Conservation (phyloP, 2,113 vertebrate genomes). For the Epinephelus fuscoguttatus region DNA sequence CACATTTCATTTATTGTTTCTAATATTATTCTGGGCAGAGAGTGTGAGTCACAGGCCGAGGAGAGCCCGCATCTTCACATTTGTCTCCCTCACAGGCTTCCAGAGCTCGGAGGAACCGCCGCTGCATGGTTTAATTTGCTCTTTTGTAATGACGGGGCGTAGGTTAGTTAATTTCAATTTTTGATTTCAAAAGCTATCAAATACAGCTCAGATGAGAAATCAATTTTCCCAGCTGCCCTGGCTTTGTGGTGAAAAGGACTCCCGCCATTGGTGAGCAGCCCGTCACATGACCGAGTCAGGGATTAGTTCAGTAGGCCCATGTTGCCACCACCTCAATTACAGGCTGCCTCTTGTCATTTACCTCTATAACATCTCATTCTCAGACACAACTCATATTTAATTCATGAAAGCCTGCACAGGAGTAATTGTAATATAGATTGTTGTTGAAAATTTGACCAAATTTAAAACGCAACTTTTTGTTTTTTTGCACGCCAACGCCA, state of each 20-base stretch:
- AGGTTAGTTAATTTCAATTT: conserved; percentile 99
- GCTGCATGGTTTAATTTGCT: conserved; percentile 98
- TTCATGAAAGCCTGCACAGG: conserved; percentile 98
- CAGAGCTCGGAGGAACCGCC: conserved; percentile 89
- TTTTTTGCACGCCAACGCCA: conserved; percentile 89
- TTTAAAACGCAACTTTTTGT: conserved; percentile 90
- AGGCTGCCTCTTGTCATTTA: conserved; percentile 99
- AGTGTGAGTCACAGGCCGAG: conserved; percentile 26
- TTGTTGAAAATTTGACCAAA: conserved; percentile 93
- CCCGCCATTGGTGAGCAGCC: conserved; percentile 88
- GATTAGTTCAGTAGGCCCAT: conserved; percentile 98
- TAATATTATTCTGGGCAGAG: conserved; percentile 39
- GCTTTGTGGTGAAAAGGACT: conserved; percentile 90
- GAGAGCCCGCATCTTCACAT: conserved; percentile 87
- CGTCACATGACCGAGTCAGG: conserved; percentile 91
- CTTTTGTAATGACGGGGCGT: conserved; percentile 97
- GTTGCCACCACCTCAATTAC: conserved; percentile 99
- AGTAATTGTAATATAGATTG: conserved; percentile 99
- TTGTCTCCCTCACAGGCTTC: conserved; percentile 92
- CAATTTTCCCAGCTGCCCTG: conserved; percentile 99
- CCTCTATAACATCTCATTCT: conserved; percentile 99
- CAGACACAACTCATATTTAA: conserved; percentile 99
- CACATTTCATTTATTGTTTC: conserved; percentile 13
- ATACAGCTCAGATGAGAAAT: conserved; percentile 99
- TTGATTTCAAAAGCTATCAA: conserved; percentile 99